Percentiles rank a stretch among this genome's conserved stretches.
These are phyloP conservation scores for Alviniconcha strummeri DNA, from an alignment of 2,888 invertebrate genomes.

Conservation along the genomic window DNA sequence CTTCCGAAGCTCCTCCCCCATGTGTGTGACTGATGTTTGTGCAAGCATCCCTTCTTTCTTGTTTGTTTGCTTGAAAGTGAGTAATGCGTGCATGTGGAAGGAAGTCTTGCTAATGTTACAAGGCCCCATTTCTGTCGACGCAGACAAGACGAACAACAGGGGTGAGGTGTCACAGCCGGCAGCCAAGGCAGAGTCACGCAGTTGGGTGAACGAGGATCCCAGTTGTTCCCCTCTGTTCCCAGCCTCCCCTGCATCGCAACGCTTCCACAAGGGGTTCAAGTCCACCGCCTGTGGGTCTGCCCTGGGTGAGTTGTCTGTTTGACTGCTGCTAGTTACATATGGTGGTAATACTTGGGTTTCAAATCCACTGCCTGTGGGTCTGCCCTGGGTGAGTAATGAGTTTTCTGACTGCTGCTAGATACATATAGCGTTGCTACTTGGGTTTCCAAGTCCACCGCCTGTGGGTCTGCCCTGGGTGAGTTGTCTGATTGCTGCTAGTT, in stretches of 20 bases:
- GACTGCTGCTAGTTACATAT: too few species aligned
- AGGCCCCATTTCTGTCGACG: too few species aligned
- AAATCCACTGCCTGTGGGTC: too few species aligned
- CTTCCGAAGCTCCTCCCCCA: too few species aligned
- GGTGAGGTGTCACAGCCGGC: too few species aligned
- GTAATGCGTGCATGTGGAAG: too few species aligned
- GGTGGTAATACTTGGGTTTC: background rate
- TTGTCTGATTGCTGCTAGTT: too few species aligned
- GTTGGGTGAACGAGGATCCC: constrained; percentile 40
- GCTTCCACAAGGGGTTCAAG: constrained; percentile 39
- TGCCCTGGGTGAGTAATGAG: background rate
- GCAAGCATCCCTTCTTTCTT: too few species aligned
- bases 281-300: constrained; percentile 12
- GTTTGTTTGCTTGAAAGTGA: too few species aligned
- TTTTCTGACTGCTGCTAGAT: too few species aligned
- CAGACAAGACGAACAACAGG: constrained; percentile 30
- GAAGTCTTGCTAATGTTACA: too few species aligned
- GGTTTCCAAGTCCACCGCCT: constrained; percentile 28
- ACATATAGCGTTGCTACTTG: constrained; percentile 39
- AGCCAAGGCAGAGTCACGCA: background rate
- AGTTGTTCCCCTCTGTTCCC: constrained; percentile 57
- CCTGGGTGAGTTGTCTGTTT: background rate
- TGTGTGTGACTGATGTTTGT: too few species aligned
- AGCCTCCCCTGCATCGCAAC: constrained; percentile 41
- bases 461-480: background rate